Evolutionary conservation across 1,140 invertebrate species (phyloP), one percentile per base, ranked within the genome.

Genomic region (Drosophila oshimai): DNA sequence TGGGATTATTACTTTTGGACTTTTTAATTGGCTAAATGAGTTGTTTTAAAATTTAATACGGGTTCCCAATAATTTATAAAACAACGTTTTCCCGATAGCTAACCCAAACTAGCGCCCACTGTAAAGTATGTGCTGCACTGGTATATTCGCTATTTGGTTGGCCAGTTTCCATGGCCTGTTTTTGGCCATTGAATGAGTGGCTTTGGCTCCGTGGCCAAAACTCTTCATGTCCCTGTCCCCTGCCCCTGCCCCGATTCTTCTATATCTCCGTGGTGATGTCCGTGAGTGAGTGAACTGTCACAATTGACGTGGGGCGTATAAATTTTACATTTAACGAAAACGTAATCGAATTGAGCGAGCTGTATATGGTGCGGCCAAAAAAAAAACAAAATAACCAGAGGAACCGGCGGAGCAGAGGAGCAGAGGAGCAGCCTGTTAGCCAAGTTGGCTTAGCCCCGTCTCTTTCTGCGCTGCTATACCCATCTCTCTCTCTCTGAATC

Each of bases 291-390:
- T 87, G 81, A 87, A 87, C 81, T 87, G 81, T 87, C 81, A 87
- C 76, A 87, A 87, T 74, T 87, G 81, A 87, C 81, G 81, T 87
- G 81, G 76, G 81, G 81, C 81, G 81, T 87, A 87, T 87, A 87
- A 87, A 87, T 87, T 87, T 87, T 87, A 87, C 81, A 87, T 87
- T 87, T 88, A 87, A 87, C 81, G 83, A 87, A 87, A 87, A 87
- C 81, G 76, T 81, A 87, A 87, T 89, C 86, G 86, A 89, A 89
- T 89, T 89, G 86, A 73, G 80, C 83, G 42, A 29, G 74, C 86
- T 89, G 73, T 89, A 84, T 84, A 87, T 87, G 80, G 80, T 12
- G 46, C 44, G 73, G 58, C 60, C 54, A 20, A 62, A 60, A 62
- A 37, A 53, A 42, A 34, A 51, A 10, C 4, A 18, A 4, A 9